Percentiles rank a stretch among this genome's conserved stretches.
Conservation (phyloP, 2,113 vertebrate genomes). For the Dromas ardeola region DNA sequence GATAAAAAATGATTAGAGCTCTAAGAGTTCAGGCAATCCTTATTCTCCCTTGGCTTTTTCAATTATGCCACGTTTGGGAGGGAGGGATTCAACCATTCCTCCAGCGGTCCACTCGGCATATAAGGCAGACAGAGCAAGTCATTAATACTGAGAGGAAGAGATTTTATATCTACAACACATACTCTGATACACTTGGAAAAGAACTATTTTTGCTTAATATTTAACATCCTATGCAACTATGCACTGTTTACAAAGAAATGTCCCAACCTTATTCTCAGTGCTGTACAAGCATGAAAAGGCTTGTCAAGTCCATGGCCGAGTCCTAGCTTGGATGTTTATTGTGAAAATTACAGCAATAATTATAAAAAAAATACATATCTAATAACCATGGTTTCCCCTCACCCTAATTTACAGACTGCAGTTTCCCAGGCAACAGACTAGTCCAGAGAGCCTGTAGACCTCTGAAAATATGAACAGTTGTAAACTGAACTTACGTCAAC, state of each 20-base stretch:
- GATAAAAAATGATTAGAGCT: neutral
- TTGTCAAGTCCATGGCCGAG: neutral
- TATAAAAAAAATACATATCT: neutral
- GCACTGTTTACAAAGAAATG: neutral
- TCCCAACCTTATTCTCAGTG: neutral
- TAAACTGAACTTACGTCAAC: neutral
- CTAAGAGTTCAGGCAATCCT: neutral
- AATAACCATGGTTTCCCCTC: neutral
- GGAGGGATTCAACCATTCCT: neutral
- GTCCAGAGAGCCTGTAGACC: neutral
- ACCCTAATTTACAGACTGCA: neutral
- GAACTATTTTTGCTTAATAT: neutral
- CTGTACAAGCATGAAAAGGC: neutral
- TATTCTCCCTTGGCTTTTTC: constrained; percentile 19
- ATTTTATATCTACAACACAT: neutral
- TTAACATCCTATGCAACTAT: neutral
- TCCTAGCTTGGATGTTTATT: neutral
- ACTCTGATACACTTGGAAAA: neutral
- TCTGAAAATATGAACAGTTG: neutral
- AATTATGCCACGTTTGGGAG: neutral
- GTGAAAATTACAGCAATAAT: neutral
- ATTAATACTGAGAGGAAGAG: neutral
- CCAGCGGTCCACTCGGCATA: neutral
- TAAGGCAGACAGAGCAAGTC: neutral
- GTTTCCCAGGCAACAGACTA: constrained; percentile 51